Base-by-base conservation (phyloP, 2,888 invertebrate species). In the Hypomecis atomaria region DNA sequence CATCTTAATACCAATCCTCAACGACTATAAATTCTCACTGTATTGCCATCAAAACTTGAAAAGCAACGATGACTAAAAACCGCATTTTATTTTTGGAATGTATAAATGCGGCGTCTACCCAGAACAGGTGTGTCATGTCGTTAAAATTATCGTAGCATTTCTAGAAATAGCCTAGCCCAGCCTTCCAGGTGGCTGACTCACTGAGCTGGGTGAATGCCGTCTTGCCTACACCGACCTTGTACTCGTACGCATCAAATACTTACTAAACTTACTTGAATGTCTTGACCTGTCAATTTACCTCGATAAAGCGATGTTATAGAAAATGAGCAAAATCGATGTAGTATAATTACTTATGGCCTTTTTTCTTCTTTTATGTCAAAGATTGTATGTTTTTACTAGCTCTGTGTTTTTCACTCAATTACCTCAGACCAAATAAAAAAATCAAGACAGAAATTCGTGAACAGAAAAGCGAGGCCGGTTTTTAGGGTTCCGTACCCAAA, bases 81-180 rank as follows among this genome's bases (percentile, higher is more conserved):
- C 48, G 61, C 64, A 58, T 43, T 55, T 58, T 65, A 70, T 71
- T 71, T 69, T 67, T 50, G 62, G 70, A 73, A 71, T 73, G 60
- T 66, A 69, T 72, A 66, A 74, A 66, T 55, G 65, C 55, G 69
- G 56, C 66, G 70, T 60, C 69, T 81, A 76, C 73, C 68, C 55
- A 58, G 77, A 81, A 79, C 74, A 70, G 74, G 77, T 81, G 81
- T 81, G 79, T 82, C 79, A 78, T 71, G 74, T 69, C 65, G 72
- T 76, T 80, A 81, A 78, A 78, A 79, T 77, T 80, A 81, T 77
- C 77, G 72, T 66, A 65, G 71, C 70, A 71, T 75, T 78, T 79
- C 79, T 81, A 79, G 77, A 82, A 82, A 82, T 82, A 82, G 75
- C 74, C 73, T 71, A 74, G 77, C 75, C 73, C 73, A 72, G 73